Base-by-base conservation (phyloP, 2,888 invertebrate genomes). In the Plebejus anna region DNA sequence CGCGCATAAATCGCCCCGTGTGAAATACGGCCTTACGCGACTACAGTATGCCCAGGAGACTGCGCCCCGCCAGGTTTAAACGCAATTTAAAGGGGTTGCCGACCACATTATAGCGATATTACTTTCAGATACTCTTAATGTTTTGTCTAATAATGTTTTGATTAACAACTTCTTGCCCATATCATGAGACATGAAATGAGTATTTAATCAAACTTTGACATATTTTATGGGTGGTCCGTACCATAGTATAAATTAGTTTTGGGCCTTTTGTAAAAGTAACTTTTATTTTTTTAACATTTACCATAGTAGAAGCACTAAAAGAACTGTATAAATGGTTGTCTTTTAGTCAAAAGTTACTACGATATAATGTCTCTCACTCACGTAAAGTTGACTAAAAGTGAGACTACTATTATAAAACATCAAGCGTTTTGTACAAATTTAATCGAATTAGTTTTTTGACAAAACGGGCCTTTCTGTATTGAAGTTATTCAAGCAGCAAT, bases 1-100 rank as follows among this genome's bases (percentile, higher is more conserved):
- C 38, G 75, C 75, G 75, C 75, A 75, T 75, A 75, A 75, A 75
- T 75, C 75, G 75, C 75, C 22, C 75, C 38, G 75, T 59, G 75
- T 75, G 57, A 75, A 75, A 75, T 75, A 75, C 59, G 59, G 36
- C 75, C 75, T 59, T 66, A 66, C 32, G 28, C 61, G 66, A 66
- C 13, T 32, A 66, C 66, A 66, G 75, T 59, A 75, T 75, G 75
- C 75, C 75, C 75, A 32, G 22, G 75, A 75, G 75, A 73, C 72
- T 28, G 47, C 51, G 32, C 72, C 32, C 11, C 47, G 32, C 66
- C 73, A 51, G 51, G 51, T 28, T 72, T 72, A 47, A 73, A 73
- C 51, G 73, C 51, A 73, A 51, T 73, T 73, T 73, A 73, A 73
- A 73, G 51, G 55, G 73, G 73, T 73, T 55, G 42, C 47, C 73